A percentile compares a stretch with the other conserved stretches of the same genome.
Conservation (phyloP, 2,888 invertebrate genomes). For the Ennomos fuscantarius region DNA sequence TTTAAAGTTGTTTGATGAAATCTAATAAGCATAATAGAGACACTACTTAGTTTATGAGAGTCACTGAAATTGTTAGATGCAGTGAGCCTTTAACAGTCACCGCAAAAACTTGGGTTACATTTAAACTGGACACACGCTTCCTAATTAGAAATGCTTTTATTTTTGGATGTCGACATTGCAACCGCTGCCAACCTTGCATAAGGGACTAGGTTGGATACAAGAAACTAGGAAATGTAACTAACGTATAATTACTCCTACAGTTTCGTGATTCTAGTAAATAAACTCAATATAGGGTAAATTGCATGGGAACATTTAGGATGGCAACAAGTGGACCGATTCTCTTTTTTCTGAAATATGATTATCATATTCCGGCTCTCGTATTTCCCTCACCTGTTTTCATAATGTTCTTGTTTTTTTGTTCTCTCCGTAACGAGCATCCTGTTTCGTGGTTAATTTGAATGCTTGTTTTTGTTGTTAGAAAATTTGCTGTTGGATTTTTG, state of each 20-base stretch:
- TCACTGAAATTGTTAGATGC: too few species aligned
- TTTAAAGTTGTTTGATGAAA: too few species aligned
- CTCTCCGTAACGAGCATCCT: constrained; percentile 74
- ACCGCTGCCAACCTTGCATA: constrained; percentile 8
- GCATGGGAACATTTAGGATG: constrained; percentile 49
- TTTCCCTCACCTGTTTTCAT: constrained; percentile 67
- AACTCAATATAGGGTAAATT: constrained; percentile 44
- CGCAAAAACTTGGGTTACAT: too few species aligned
- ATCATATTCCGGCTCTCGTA: constrained; percentile 59
- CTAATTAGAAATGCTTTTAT: constrained; percentile 3
- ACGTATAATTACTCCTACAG: constrained; percentile 10
- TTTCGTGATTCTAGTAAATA: constrained; percentile 25
- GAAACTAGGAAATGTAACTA: constrained; percentile 15
- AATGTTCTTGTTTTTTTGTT: constrained; percentile 65
- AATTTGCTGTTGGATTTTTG: constrained; percentile 64
- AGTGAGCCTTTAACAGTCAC: too few species aligned
- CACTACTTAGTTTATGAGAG: too few species aligned
- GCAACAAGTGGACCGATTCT: constrained; percentile 63
- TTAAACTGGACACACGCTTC: not conserved
- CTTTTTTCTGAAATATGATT: constrained; percentile 64
- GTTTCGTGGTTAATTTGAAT: constrained; percentile 77
- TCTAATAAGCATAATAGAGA: too few species aligned
- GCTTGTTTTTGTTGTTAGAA: constrained; percentile 69
- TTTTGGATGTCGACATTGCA: constrained; percentile 5
- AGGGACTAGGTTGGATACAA: constrained; percentile 8